Conservation (phyloP, 2,888 invertebrate genomes). For the Malthinus seriepunctatus region DNA sequence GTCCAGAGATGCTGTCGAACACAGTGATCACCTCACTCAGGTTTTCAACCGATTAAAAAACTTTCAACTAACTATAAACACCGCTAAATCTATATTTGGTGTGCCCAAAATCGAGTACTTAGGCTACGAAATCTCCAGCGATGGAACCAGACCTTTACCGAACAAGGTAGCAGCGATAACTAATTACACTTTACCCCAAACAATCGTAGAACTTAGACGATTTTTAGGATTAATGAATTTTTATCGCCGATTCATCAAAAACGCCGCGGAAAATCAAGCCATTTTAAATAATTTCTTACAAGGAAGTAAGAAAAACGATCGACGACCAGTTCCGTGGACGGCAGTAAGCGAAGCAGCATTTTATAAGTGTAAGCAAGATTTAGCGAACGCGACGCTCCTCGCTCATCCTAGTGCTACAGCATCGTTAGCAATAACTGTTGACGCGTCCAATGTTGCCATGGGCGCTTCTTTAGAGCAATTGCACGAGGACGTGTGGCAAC, state of each 20-base stretch:
- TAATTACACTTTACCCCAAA: not conserved
- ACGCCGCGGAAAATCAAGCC: not conserved
- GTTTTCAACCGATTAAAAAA: not conserved
- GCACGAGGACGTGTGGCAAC: slow-evolving; percentile 24
- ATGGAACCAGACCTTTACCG: not conserved
- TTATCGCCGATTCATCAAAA: slow-evolving; percentile 44
- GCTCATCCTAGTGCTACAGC: slow-evolving; percentile 22
- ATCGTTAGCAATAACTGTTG: slow-evolving; percentile 14
- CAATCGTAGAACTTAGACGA: slow-evolving; percentile 29
- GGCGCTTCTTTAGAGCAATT: slow-evolving; percentile 37
- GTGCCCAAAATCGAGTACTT: not conserved
- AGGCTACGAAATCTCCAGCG: not conserved
- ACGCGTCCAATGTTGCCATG: slow-evolving; percentile 36
- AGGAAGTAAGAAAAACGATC: too few relatives aligned
- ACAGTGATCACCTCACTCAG: not conserved
- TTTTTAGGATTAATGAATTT: slow-evolving; percentile 49
- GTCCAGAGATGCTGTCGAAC: not conserved
- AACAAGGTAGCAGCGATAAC: not conserved
- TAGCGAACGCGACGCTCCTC: slow-evolving; percentile 27
- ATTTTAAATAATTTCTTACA: too few relatives aligned
- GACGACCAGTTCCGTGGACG: too few relatives aligned
- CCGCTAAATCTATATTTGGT: not conserved
- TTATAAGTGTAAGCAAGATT: slow-evolving; percentile 12
- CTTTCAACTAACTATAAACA: not conserved
- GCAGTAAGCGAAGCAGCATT: too few relatives aligned